Evolutionary conservation across 2,888 invertebrate genomes (phyloP).

Genomic region (Ophion obscuratus): DNA sequence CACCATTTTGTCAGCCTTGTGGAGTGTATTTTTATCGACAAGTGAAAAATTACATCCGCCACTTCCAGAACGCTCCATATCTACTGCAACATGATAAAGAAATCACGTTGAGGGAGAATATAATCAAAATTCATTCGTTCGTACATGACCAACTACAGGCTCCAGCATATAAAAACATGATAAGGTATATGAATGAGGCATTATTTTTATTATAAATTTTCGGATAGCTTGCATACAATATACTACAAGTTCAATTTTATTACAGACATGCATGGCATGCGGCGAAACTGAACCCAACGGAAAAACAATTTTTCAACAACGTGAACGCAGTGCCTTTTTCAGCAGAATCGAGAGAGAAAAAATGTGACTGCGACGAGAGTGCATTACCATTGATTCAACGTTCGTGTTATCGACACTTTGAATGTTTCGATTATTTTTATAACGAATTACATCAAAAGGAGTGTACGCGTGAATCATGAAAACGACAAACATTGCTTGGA

Average conservation of each 20-base stretch:
- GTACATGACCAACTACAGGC: constrained; percentile 22
- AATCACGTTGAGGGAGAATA: constrained; percentile 11
- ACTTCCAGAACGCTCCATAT: too few species aligned
- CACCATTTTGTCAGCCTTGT: too few species aligned
- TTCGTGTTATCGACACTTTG: background rate
- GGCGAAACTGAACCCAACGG: background rate
- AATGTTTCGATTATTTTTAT: constrained; percentile 12
- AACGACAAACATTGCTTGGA: too few species aligned
- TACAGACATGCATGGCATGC: constrained; percentile 13
- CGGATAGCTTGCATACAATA: constrained; percentile 1
- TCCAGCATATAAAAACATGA: constrained; percentile 22
- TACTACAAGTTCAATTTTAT: constrained; percentile 2
- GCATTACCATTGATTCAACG: background rate
- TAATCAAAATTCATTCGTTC: constrained; percentile 18
- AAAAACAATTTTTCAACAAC: constrained; percentile 1
- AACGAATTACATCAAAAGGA: constrained; percentile 10
- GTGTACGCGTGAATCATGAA: background rate
- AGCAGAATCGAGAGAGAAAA: constrained; percentile 6
- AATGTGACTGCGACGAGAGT: background rate
- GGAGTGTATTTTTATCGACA: too few species aligned
- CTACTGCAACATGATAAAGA: background rate
- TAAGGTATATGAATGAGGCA: background rate
- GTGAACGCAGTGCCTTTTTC: constrained; percentile 5
- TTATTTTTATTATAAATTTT: background rate
- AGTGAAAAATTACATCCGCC: too few species aligned